Evolutionary conservation across 2,888 invertebrate genomes (phyloP).

Genomic region (Ecdyonurus torrentis): DNA sequence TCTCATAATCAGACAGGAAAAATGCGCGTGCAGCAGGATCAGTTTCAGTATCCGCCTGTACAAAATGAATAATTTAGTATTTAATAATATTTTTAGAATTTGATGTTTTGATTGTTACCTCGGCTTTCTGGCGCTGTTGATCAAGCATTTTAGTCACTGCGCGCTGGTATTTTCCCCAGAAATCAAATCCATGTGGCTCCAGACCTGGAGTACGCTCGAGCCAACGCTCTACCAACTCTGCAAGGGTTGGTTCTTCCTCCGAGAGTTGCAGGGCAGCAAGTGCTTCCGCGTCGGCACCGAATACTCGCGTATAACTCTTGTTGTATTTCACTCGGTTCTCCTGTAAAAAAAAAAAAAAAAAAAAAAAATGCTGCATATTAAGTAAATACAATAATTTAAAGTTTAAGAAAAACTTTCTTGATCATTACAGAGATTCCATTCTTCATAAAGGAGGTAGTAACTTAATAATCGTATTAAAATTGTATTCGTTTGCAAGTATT

Average conservation of each 20-base stretch:
- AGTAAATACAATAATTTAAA: not conserved
- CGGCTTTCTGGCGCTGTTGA: conserved; percentile 44
- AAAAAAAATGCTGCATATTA: no score
- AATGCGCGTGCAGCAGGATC: not conserved
- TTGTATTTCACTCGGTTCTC: conserved; percentile 87
- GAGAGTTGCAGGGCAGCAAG: conserved; percentile 42
- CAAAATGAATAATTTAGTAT: not conserved
- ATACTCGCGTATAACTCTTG: conserved; percentile 76
- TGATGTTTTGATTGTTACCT: conserved; percentile 27
- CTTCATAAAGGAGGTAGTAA: no score
- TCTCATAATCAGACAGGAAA: conserved; percentile 37
- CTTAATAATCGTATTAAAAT: no score
- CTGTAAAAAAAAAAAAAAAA: conserved; percentile 29
- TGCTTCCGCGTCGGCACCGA: conserved; percentile 53
- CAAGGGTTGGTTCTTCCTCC: conserved; percentile 68
- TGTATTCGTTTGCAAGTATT: no score
- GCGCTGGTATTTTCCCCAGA: conserved; percentile 80
- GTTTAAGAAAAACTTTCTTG: no score
- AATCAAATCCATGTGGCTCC: conserved; percentile 68
- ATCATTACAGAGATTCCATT: no score
- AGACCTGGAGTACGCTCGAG: conserved; percentile 87
- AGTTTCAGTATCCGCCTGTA: not conserved
- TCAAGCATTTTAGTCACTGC: conserved; percentile 54
- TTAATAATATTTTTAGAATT: not conserved
- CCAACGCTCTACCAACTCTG: conserved; percentile 80